Evolutionary conservation across 2,888 invertebrate species (phyloP).

Genomic region (Stenichneumon culpator): DNA sequence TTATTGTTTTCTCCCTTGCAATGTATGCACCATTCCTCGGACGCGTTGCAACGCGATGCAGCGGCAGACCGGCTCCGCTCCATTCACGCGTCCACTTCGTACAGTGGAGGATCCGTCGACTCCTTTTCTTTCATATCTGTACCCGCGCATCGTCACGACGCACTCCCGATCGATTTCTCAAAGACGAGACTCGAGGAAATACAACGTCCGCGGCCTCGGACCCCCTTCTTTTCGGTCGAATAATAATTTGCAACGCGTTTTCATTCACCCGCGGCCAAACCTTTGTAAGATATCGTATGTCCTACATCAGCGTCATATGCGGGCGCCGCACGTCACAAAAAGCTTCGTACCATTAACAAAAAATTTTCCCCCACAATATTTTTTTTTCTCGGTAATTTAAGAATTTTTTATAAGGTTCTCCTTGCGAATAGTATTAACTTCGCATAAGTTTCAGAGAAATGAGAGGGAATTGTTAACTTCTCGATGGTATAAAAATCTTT

Average conservation of each 20-base stretch:
- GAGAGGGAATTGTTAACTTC: too few relatives aligned
- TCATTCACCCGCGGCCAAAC: background rate
- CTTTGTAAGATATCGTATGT: background rate
- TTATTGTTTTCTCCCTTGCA: slow-evolving; percentile 67
- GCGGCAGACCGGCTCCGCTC: slow-evolving; percentile 18
- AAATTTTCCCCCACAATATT: background rate
- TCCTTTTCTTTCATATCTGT: slow-evolving; percentile 30
- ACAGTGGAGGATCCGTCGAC: slow-evolving; percentile 24
- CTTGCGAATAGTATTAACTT: too few relatives aligned
- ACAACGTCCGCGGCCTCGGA: background rate
- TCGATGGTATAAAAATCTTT: too few relatives aligned
- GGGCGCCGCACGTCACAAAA: background rate
- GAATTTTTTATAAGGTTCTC: too few relatives aligned
- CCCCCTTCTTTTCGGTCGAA: background rate
- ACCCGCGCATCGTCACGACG: slow-evolving; percentile 38
- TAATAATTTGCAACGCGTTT: background rate
- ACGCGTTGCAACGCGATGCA: slow-evolving; percentile 34
- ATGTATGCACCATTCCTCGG: slow-evolving; percentile 27
- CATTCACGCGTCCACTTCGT: slow-evolving; percentile 14
- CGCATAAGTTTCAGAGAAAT: too few relatives aligned
- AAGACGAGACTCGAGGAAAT: slow-evolving; percentile 30
- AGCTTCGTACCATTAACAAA: too few relatives aligned
- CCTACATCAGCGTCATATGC: background rate
- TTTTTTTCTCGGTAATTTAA: too few relatives aligned
- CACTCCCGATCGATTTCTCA: slow-evolving; percentile 53